Evolutionary conservation across 2,888 invertebrate species (phyloP), one percentile per base, ranked within the genome.

Genomic region (Parnassius smintheus): DNA sequence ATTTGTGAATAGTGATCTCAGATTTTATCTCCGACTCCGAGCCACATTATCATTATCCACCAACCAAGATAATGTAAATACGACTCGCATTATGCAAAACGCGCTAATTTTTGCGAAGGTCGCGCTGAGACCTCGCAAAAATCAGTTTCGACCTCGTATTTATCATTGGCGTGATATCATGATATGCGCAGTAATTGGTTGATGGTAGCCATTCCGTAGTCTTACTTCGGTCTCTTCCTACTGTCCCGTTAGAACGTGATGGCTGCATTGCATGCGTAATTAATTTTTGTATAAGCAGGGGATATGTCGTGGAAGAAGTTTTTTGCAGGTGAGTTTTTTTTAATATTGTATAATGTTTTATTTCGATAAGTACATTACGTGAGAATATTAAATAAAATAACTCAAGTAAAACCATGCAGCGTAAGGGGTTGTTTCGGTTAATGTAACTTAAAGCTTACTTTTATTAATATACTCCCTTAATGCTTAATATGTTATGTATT

Each of bases 61-160:
- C 72, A 73, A 61, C 68, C 64, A 68, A 76, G 75, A 82, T 78
- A 81, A 75, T 77, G 76, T 75, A 80, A 80, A 80, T 81, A 80
- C 62, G 73, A 72, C 75, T 77, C 77, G 77, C 75, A 75, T 82
- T 85, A 86, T 88, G 86, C 85, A 86, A 86, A 86, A 85, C 78
- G 80, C 78, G 89, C 83, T 84, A 90, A 90, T 88, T 88, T 85
- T 85, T 78, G 75, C 80, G 83, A 88, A 90, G 90, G 89, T 77
- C 83, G 75, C 65, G 61, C 42, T 46, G 69, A 81, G 85, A 87
- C 87, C 88, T 87, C 86, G 86, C 85, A 77, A 85, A 88, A 86
- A 83, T 80, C 81, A 81, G 78, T 77, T 75, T 71, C 77, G 87
- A 80, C 90, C 90, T 91, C 85, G 87, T 62, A 75, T 77, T 87